A percentile compares a stretch with the other conserved stretches of the same genome.
Evolutionary conservation across 2,888 invertebrate species (phyloP).

Genomic region (Tuberolachnus salignus): DNA sequence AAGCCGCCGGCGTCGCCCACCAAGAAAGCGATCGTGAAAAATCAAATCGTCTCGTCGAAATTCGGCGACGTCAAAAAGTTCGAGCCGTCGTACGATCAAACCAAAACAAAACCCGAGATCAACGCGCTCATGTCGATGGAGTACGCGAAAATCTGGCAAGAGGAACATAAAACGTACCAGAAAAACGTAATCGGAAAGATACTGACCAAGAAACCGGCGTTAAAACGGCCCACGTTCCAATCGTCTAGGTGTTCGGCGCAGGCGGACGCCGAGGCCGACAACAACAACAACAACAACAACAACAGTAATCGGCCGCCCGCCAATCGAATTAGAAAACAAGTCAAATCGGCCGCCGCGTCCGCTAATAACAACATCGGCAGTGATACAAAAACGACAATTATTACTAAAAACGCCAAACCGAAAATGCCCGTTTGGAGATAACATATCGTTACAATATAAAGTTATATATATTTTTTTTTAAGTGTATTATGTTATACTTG

Average conservation of each 20-base stretch:
- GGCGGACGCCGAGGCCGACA: not conserved
- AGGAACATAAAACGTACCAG: constrained; percentile 4
- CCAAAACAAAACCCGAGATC: constrained; percentile 4
- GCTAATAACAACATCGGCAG: too few relatives aligned
- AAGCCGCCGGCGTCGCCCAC: not conserved
- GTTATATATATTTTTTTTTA: too few relatives aligned
- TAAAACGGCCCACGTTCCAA: constrained; percentile 3
- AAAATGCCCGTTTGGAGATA: constrained; percentile 5
- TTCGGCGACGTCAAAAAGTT: constrained; percentile 11
- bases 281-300: too few relatives aligned
- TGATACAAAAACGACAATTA: not conserved
- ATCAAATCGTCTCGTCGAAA: constrained; percentile 15
- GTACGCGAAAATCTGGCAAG: constrained; percentile 33
- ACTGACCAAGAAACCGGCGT: not conserved
- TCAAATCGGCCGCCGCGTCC: not conserved
- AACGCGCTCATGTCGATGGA: constrained; percentile 16
- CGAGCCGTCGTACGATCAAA: constrained; percentile 20
- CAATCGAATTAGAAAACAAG: not conserved
- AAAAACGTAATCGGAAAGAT: constrained; percentile 3
- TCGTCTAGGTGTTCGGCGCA: not conserved
- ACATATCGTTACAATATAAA: not conserved
- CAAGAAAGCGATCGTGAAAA: not conserved
- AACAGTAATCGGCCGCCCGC: too few relatives aligned
- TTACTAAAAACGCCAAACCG: not conserved
- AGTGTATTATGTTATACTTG: too few relatives aligned